A percentile compares a stretch with the other conserved stretches of the same genome.
Conservation (phyloP, 2,888 invertebrate species). For the Pollenia labialis region DNA sequence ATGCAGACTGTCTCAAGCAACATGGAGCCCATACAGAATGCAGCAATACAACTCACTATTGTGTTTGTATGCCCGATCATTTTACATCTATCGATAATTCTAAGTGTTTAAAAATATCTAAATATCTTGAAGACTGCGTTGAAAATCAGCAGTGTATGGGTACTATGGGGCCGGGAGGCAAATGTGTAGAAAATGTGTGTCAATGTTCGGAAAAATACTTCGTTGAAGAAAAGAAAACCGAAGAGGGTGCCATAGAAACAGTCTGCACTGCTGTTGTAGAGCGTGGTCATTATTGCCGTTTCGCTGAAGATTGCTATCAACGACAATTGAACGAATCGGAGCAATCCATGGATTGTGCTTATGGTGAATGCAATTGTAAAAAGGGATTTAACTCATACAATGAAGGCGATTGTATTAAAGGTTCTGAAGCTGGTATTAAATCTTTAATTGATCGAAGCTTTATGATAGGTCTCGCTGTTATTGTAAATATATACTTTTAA, state of each 20-base stretch:
- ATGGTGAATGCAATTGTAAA: constrained; percentile 77
- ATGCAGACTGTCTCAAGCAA: constrained; percentile 74
- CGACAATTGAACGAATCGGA: constrained; percentile 68
- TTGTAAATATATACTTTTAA: constrained; percentile 44
- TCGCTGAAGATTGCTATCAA: constrained; percentile 76
- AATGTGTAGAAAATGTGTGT: constrained; percentile 75
- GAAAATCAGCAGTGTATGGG: constrained; percentile 75
- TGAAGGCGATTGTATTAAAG: constrained; percentile 65
- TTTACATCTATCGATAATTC: constrained; percentile 67
- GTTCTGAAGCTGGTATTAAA: neutral
- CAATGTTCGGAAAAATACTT: constrained; percentile 75
- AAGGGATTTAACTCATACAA: constrained; percentile 71
- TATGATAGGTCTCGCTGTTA: neutral
- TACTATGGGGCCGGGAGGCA: constrained; percentile 75
- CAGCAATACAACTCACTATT: constrained; percentile 44
- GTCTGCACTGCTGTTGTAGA: constrained; percentile 66
- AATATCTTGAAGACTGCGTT: constrained; percentile 74
- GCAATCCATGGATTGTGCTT: constrained; percentile 76
- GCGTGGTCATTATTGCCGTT: constrained; percentile 76
- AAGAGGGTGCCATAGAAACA: constrained; percentile 53
- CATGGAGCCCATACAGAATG: constrained; percentile 57
- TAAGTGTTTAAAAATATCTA: constrained; percentile 73
- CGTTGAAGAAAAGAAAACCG: constrained; percentile 50
- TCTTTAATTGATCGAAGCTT: neutral
- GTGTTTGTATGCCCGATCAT: constrained; percentile 74